Conservation (phyloP, 1,140 invertebrate species). For the Goniozus legneri region DNA sequence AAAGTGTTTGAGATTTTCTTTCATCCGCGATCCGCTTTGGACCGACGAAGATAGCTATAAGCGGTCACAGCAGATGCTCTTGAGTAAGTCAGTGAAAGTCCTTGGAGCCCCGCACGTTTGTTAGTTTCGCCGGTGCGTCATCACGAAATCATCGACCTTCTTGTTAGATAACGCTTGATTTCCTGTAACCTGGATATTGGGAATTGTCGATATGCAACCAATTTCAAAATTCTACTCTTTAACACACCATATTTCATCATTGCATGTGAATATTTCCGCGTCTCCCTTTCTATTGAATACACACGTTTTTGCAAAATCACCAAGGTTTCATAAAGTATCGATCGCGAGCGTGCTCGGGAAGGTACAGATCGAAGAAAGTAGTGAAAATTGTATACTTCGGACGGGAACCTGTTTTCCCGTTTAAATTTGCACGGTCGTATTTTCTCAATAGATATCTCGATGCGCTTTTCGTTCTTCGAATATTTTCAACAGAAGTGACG, state of each 20-base stretch:
- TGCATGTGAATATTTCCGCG: neutral
- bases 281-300: too few species aligned
- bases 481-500: too few species aligned
- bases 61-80: constrained; percentile 30
- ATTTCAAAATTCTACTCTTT: neutral
- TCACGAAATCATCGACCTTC: constrained; percentile 6
- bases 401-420: constrained; percentile 33
- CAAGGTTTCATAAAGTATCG: too few species aligned
- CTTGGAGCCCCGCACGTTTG: constrained; percentile 11
- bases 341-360: too few species aligned
- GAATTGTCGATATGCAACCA: neutral
- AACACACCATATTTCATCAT: neutral
- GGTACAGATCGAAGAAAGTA: constrained; percentile 43
- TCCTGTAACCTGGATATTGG: neutral
- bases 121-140: constrained; percentile 2
- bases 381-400: constrained; percentile 30
- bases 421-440: too few species aligned
- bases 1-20: constrained; percentile 42
- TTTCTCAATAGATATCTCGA: too few species aligned
- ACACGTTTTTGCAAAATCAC: too few species aligned
- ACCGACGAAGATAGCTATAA: constrained; percentile 13
- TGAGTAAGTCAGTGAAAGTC: constrained; percentile 42
- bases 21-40: constrained; percentile 10
- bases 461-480: too few species aligned
- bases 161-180: constrained; percentile 22